Base-by-base conservation (phyloP, 1,140 invertebrate species). In the Euura saliciscinereae region DNA sequence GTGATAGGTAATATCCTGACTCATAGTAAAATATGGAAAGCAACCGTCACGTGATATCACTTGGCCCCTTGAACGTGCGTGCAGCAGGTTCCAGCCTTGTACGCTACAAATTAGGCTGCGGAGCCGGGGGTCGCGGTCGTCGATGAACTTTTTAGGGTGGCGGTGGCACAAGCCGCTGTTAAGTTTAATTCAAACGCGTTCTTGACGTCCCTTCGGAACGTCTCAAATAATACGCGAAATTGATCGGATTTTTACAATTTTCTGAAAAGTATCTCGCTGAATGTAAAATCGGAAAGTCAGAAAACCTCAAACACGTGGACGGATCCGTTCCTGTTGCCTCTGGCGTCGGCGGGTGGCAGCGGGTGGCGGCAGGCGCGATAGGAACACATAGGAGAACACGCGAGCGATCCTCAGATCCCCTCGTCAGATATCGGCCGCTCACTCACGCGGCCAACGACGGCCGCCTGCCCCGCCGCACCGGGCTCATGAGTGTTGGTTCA, bases 371-470 rank as follows among this genome's bases (percentile, higher is more conserved):
- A 78, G 77, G 73, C 75, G 74, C 79, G 77, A 59, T 59, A 59
- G 51, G 51, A 59, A 59, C 51, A 59, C 51, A 59, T 59, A 59
- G 51, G 51, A 80, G 81, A 81, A 81, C 81, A 81, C 80, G 85
- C 85, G 84, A 87, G 79, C 85, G 85, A 86, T 86, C 83, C 83
- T 86, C 85, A 83, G 85, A 86, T 86, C 85, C 85, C 85, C 85
- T 84, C 80, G 79, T 77, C 79, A 85, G 85, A 86, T 86, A 87
- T 86, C 85, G 84, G 84, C 79, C 83, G 83, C 84, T 85, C 84
- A 85, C 84, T 86, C 84, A 86, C 83, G 84, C 83, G 83, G 81
- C 79, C 80, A 28, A 28, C 28, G 76, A 78, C 77, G 81, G 44
- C 66, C 81, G 80, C 82, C 77, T 74, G 77, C 75, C 81, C 74